phyloP scores from a whole-genome alignment of 2,797 vertebrate genomes.

The Rallus crepitans region DNA sequence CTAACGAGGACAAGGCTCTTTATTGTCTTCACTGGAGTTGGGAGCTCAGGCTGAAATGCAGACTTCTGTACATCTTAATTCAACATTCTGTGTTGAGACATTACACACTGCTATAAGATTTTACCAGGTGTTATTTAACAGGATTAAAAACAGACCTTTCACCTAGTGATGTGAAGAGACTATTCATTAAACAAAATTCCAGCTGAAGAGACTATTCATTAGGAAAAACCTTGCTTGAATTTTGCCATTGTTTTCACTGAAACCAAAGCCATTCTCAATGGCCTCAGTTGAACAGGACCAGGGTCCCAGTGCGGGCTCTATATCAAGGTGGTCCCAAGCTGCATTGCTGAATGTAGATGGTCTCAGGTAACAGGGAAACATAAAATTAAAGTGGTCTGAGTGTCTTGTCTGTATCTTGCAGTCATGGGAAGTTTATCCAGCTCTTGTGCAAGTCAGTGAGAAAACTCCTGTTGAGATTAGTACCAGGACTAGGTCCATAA shows the following conservation, averaged over 20 bases:
- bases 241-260: constrained; percentile 6
- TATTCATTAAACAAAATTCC: constrained; percentile 19
- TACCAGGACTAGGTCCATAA: neutral
- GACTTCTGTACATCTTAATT: neutral
- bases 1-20: neutral
- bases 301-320: neutral
- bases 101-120: neutral
- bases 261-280: neutral
- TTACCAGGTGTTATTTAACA: neutral
- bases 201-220: neutral
- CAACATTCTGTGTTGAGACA: neutral
- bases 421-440: neutral
- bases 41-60: neutral
- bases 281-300: neutral
- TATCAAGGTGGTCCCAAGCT: neutral
- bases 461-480: neutral
- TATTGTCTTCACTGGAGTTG: neutral
- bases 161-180: neutral
- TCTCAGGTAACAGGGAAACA: neutral
- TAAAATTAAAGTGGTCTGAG: neutral
- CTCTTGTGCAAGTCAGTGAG: neutral
- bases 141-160: constrained; percentile 1
- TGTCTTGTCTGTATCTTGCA: neutral
- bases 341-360: neutral
- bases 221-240: constrained; percentile 6